Evolutionary conservation across 2,113 vertebrate species (phyloP).

Genomic region (Vulpes lagopus): DNA sequence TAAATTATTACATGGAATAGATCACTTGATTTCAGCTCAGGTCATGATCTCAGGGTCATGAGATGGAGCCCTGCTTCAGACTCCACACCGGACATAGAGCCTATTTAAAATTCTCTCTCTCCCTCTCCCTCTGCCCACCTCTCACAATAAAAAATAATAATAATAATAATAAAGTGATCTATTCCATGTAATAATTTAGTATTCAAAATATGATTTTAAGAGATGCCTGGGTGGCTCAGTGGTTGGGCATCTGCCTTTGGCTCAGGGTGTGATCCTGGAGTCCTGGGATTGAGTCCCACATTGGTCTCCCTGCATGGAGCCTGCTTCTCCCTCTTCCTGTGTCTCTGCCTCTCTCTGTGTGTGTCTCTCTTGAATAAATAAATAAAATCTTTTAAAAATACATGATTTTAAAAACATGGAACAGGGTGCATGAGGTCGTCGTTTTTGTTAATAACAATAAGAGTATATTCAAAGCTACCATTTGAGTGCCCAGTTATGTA

Average conservation of each 20-base stretch:
- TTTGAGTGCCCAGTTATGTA: background rate
- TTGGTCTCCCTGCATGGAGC: too few relatives aligned
- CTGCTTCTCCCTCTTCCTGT: too few relatives aligned
- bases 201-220: background rate
- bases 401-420: background rate
- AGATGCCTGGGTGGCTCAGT: too few relatives aligned
- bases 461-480: constrained; percentile 26
- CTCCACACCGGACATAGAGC: background rate
- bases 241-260: too few relatives aligned
- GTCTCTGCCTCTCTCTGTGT: too few relatives aligned
- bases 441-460: constrained; percentile 4
- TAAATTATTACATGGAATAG: too few relatives aligned
- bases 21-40: background rate
- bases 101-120: background rate
- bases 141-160: background rate
- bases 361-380: too few relatives aligned
- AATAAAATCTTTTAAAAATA: too few relatives aligned
- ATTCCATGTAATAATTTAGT: background rate
- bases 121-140: background rate
- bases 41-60: background rate
- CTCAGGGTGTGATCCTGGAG: too few relatives aligned
- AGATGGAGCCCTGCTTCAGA: background rate
- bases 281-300: too few relatives aligned
- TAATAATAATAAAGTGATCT: background rate
- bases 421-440: background rate